phyloP scores from a whole-genome alignment of 2,113 vertebrate species.

The Alaudala cheleensis region DNA sequence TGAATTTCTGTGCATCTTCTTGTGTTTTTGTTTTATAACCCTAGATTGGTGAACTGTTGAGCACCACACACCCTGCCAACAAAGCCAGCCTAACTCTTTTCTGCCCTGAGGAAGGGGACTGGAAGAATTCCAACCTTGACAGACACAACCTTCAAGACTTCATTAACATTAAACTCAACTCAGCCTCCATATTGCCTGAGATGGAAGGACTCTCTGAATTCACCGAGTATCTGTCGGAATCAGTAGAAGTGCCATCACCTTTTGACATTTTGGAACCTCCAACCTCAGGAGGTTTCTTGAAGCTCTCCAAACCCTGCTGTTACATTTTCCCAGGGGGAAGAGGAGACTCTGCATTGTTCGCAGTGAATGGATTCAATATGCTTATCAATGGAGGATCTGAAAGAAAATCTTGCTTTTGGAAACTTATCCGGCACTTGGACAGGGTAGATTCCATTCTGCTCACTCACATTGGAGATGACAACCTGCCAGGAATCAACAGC shows the following conservation, averaged over 20 bases:
- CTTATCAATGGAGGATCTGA: slow-evolving; percentile 95
- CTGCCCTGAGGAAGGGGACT: slow-evolving; percentile 94
- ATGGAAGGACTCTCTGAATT: slow-evolving; percentile 99
- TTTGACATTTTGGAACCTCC: slow-evolving; percentile 96
- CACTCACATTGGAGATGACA: slow-evolving; percentile 93
- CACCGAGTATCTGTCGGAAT: slow-evolving; percentile 96
- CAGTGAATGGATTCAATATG: slow-evolving; percentile 98
- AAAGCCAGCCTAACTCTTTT: slow-evolving; percentile 94
- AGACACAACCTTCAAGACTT: slow-evolving; percentile 98
- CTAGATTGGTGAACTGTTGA: slow-evolving; percentile 94
- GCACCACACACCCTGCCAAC: slow-evolving; percentile 93
- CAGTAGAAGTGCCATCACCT: slow-evolving; percentile 95
- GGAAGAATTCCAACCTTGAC: slow-evolving; percentile 96
- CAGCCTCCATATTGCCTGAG: slow-evolving; percentile 87
- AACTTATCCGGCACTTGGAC: slow-evolving; percentile 93
- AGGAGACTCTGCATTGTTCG: slow-evolving; percentile 93
- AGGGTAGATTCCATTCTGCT: slow-evolving; percentile 95
- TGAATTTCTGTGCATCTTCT: not conserved
- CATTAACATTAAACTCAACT: slow-evolving; percentile 95
- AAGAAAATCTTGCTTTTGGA: slow-evolving; percentile 97
- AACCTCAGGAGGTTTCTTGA: slow-evolving; percentile 93
- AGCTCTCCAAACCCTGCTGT: slow-evolving; percentile 96
- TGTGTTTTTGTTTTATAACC: slow-evolving; percentile 17
- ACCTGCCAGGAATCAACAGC: slow-evolving; percentile 94
- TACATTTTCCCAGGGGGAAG: slow-evolving; percentile 95